Base-by-base conservation (phyloP, 64 coral and sea anemone genomes). In the Astreopora myriophthalma region DNA sequence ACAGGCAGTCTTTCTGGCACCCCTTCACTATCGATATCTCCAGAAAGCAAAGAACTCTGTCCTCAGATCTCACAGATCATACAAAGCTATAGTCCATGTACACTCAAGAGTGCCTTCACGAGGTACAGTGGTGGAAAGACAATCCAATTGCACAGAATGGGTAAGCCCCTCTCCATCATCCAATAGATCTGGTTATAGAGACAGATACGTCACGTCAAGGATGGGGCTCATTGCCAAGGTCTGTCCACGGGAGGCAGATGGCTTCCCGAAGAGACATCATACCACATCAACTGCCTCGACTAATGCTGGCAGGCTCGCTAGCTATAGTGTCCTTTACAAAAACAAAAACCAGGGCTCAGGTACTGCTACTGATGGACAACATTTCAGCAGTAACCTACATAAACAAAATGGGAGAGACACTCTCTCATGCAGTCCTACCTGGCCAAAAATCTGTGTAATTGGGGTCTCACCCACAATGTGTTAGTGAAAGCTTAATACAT, bases 281-380 rank as follows among this genome's bases (percentile, higher is more conserved):
- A 74, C 61, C 70, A 88, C 40, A 88, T 87, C 23, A 52, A 87
- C 33, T 88, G 48, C 55, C 29, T 88, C 34, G 69, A 88, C 31
- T 69, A n/a, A n/a, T 88, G 19, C 29, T 88, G 73, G 85, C 85
- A 73, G 40, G 40, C 40, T 44, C 40, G 11, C 40, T 44, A 44
- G 40, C 40, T 11, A 44, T 44, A 44, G 11, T 44, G 40, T 44
- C 40, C 40, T 1, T 44, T 11, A 44, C 40, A 5, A 44, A 1
- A 11, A 44, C 6, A 5, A 44, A 44, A 44, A 11, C 40, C 40
- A 44, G 11, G 40, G 40, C 40, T 44, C 40, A 44, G 40, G 40
- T 44, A 44, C 11, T 44, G 11, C 40, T 44, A 0, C 40, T 44
- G 40, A 44, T 44, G 40, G 40, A 44, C 40, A 44, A 44, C 40